phyloP scores from a whole-genome alignment of 2,797 vertebrate genomes.

The Hemibagrus guttatus region DNA sequence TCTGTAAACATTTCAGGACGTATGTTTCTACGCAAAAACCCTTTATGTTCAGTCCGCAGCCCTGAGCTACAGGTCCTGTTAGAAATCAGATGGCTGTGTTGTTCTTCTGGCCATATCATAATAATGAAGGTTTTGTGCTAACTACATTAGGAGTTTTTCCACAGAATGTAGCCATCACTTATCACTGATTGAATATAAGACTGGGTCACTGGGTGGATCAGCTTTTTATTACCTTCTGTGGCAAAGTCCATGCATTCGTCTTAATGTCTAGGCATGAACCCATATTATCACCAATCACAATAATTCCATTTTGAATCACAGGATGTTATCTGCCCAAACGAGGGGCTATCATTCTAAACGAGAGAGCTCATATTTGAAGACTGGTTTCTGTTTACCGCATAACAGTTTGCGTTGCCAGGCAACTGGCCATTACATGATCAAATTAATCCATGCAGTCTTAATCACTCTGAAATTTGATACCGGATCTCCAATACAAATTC shows the following conservation, averaged over 20 bases:
- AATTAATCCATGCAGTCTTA: slow-evolving; percentile 69
- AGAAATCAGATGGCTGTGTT: neutral
- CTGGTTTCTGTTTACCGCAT: slow-evolving; percentile 72
- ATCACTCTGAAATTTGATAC: slow-evolving; percentile 54
- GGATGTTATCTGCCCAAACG: slow-evolving; percentile 50
- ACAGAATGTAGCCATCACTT: neutral
- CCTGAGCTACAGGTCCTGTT: neutral
- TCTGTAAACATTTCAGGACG: slow-evolving; percentile 8
- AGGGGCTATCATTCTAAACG: slow-evolving; percentile 29
- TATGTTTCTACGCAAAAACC: neutral
- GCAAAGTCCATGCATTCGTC: slow-evolving; percentile 4
- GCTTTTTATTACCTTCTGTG: slow-evolving; percentile 32
- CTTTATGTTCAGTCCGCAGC: neutral
- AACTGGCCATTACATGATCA: slow-evolving; percentile 62
- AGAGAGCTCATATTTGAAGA: slow-evolving; percentile 61
- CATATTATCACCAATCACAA: slow-evolving; percentile 31
- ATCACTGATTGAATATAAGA: neutral
- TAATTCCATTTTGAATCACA: slow-evolving; percentile 49
- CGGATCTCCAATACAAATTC: slow-evolving; percentile 50
- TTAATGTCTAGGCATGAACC: neutral
- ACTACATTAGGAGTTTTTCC: neutral
- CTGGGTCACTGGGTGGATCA: slow-evolving; percentile 13
- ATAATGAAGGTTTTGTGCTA: neutral
- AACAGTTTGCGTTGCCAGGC: slow-evolving; percentile 75
- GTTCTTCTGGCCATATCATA: neutral